These are phyloP conservation scores for Loxodonta africana DNA, from an alignment of 2,113 vertebrate genomes.

Conservation along the genomic window DNA sequence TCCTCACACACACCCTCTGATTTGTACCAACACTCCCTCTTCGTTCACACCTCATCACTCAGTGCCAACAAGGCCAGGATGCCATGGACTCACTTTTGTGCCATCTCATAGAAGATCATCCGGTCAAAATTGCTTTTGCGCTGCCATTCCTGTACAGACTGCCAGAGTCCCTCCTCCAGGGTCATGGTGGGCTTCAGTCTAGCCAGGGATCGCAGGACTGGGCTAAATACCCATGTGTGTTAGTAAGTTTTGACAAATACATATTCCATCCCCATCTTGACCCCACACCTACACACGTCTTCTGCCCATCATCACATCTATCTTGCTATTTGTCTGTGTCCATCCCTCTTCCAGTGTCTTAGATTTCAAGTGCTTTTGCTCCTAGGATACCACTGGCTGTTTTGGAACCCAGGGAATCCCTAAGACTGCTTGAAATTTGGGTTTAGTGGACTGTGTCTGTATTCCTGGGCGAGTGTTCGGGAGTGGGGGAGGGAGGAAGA, in stretches of 20 bases:
- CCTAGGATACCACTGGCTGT: neutral
- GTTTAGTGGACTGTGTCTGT: too few relatives aligned
- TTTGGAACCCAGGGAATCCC: too few relatives aligned
- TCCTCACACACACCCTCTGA: neutral
- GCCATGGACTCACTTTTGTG: slow-evolving; percentile 76
- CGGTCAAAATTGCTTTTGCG: slow-evolving; percentile 79
- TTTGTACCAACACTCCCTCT: neutral
- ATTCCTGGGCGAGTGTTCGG: too few relatives aligned
- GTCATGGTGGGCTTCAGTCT: slow-evolving; percentile 62
- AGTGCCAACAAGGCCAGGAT: neutral
- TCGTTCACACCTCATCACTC: too few relatives aligned
- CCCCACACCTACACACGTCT: neutral
- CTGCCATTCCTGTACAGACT: slow-evolving; percentile 81
- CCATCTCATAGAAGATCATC: slow-evolving; percentile 83
- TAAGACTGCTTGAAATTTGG: too few relatives aligned
- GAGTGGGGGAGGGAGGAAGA: too few relatives aligned
- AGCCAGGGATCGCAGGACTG: slow-evolving; percentile 74
- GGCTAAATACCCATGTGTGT: slow-evolving; percentile 31
- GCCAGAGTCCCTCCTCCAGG: slow-evolving; percentile 36
- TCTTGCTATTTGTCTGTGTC: neutral
- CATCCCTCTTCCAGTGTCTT: neutral
- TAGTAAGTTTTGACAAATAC: neutral
- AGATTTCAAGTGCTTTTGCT: neutral
- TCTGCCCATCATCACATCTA: neutral
- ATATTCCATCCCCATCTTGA: neutral